These are phyloP conservation scores for Junonia oenone DNA, from an alignment of 2,888 invertebrate species.

Conservation along the genomic window DNA sequence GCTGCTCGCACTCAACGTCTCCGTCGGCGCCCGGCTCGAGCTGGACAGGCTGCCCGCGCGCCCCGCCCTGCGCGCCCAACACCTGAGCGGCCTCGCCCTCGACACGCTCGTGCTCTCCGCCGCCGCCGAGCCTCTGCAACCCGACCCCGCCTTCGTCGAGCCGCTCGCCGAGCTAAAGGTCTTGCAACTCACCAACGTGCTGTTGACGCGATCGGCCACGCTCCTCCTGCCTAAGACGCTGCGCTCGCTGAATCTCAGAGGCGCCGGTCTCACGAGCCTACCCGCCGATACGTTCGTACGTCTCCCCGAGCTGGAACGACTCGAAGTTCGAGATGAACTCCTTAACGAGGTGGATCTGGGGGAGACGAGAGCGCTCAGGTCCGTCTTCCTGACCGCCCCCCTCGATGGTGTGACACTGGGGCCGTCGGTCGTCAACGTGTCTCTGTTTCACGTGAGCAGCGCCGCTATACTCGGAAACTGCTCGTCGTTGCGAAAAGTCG, in stretches of 20 bases:
- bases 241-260: constrained; percentile 22
- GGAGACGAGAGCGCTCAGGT: constrained; percentile 19
- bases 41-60: constrained; percentile 78
- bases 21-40: constrained; percentile 78
- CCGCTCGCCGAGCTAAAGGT: constrained; percentile 11
- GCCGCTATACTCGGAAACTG: constrained; percentile 21
- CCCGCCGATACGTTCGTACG: constrained; percentile 21
- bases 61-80: constrained; percentile 83
- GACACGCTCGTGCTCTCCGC: constrained; percentile 79
- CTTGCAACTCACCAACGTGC: constrained; percentile 15
- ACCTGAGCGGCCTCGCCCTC: constrained; percentile 81
- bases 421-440: constrained; percentile 16
- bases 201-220: constrained; percentile 4
- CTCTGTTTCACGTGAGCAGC: constrained; percentile 9
- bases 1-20: constrained; percentile 26
- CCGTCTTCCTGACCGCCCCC: constrained; percentile 23
- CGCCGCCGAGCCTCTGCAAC: constrained; percentile 78
- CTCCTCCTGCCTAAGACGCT: constrained; percentile 23
- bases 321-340: constrained; percentile 18
- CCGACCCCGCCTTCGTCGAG: constrained; percentile 71
- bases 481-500: constrained; percentile 20
- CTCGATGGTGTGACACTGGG: constrained; percentile 20
- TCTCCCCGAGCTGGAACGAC: constrained; percentile 20
- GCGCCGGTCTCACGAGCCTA: constrained; percentile 14
- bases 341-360: constrained; percentile 22